Conservation (phyloP, 2,888 invertebrate species). For the Epirrhoe alternata region DNA sequence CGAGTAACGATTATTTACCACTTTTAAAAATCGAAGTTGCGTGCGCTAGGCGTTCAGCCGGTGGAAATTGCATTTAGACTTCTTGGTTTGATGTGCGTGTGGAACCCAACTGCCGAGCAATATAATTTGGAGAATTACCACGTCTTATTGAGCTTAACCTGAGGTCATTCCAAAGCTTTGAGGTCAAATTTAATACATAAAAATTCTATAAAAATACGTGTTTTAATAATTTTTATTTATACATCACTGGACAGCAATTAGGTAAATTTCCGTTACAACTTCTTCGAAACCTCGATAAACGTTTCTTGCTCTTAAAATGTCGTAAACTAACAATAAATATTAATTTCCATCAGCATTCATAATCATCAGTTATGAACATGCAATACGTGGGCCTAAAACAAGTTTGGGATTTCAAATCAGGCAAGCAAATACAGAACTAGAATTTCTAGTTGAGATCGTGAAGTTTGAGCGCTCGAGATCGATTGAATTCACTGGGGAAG, state of each 20-base stretch:
- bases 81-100: constrained; percentile 30
- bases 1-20: constrained; percentile 38
- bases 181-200: constrained; percentile 1
- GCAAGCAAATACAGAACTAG: constrained; percentile 46
- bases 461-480: constrained; percentile 14
- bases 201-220: neutral
- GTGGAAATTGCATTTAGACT: constrained; percentile 29
- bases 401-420: constrained; percentile 38
- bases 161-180: constrained; percentile 5
- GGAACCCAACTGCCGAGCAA: constrained; percentile 13
- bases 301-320: constrained; percentile 17
- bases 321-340: constrained; percentile 19
- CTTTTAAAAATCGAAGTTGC: constrained; percentile 42
- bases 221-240: neutral
- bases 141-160: neutral
- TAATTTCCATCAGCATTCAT: constrained; percentile 20
- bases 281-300: constrained; percentile 10
- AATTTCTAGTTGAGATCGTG: constrained; percentile 44
- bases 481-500: neutral
- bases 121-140: constrained; percentile 22
- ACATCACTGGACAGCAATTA: neutral
- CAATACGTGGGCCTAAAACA: constrained; percentile 33
- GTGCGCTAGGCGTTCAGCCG: constrained; percentile 33
- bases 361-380: constrained; percentile 28
- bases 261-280: constrained; percentile 1